Evolutionary conservation across 2,797 vertebrate genomes (phyloP).

Genomic region (Rhinichthys osculus): DNA sequence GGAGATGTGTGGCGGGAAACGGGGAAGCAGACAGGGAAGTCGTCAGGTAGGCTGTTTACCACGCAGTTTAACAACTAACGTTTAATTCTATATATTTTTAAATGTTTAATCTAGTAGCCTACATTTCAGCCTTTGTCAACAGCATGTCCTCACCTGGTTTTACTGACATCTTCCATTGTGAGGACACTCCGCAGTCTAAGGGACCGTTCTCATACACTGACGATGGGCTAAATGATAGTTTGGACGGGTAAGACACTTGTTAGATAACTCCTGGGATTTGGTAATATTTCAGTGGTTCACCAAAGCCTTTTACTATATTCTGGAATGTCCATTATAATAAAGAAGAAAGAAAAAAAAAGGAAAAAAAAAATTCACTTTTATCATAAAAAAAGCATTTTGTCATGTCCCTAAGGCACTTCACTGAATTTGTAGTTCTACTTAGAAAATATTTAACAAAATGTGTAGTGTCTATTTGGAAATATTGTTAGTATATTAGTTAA

Average conservation of each 20-base stretch:
- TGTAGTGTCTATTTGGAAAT: too few species aligned
- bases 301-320: background rate
- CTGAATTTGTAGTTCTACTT: too few species aligned
- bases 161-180: slow-evolving; percentile 52
- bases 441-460: too few species aligned
- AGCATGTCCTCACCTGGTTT: slow-evolving; percentile 64
- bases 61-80: background rate
- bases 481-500: too few species aligned
- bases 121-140: background rate
- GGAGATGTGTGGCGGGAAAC: background rate
- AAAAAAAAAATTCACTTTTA: too few species aligned
- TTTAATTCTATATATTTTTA: background rate
- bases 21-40: background rate
- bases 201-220: slow-evolving; percentile 55
- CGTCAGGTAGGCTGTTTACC: slow-evolving; percentile 14
- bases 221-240: slow-evolving; percentile 63
- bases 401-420: too few species aligned
- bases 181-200: slow-evolving; percentile 43
- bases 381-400: too few species aligned
- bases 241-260: slow-evolving; percentile 60
- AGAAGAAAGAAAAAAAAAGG: too few species aligned
- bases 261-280: background rate
- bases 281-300: background rate
- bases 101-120: background rate
- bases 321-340: too few species aligned